Evolutionary conservation across 2,888 invertebrate species (phyloP).

Genomic region (Epistrophe grossulariae): DNA sequence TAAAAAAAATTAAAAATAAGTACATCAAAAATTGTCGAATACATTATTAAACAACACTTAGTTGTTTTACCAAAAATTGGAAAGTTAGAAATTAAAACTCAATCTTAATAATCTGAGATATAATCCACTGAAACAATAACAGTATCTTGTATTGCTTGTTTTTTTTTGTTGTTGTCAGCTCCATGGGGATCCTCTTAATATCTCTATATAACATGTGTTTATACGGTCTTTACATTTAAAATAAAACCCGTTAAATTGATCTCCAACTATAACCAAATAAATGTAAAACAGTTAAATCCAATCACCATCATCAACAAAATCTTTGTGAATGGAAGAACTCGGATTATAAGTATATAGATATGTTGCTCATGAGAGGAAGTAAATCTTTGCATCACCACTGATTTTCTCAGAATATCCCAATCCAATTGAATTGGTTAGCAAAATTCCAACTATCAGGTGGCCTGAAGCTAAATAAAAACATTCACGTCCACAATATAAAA

Average conservation of each 20-base stretch:
- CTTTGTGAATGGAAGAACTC: constrained; percentile 9
- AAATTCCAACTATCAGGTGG: constrained; percentile 37
- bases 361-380: neutral
- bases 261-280: neutral
- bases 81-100: neutral
- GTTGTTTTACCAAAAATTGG: too few species aligned
- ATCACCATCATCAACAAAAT: constrained; percentile 32
- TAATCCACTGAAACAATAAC: neutral
- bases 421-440: neutral
- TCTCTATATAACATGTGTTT: neutral
- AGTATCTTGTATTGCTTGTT: neutral
- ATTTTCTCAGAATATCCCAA: constrained; percentile 22
- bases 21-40: too few species aligned
- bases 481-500: neutral
- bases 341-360: neutral
- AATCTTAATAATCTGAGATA: too few species aligned
- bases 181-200: neutral
- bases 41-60: too few species aligned
- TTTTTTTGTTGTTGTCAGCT: neutral
- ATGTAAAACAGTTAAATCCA: constrained; percentile 31
- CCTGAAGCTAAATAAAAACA: constrained; percentile 24
- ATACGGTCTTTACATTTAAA: neutral
- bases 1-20: too few species aligned
- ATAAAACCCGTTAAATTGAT: neutral
- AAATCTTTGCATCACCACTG: neutral